phyloP scores from a whole-genome alignment of 2,888 invertebrate species.

The Scaptodrosophila latifasciaeformis region DNA sequence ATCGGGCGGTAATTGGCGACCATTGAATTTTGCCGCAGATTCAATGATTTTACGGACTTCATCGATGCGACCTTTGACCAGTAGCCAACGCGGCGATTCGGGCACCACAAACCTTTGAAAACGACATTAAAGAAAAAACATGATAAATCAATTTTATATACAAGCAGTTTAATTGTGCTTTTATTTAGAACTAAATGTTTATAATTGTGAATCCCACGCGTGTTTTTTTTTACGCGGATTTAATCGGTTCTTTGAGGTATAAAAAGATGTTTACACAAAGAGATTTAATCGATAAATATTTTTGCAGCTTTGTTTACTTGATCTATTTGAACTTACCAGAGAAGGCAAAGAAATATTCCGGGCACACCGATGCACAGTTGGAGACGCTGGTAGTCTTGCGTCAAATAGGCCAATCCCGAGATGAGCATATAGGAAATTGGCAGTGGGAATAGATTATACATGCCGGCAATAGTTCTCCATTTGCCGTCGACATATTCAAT shows the following conservation, averaged over 20 bases:
- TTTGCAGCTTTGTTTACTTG: constrained; percentile 37
- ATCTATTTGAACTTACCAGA: constrained; percentile 78
- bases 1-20: constrained; percentile 80
- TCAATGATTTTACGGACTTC: constrained; percentile 82
- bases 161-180: neutral
- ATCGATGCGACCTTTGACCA: constrained; percentile 83
- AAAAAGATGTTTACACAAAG: too few relatives aligned
- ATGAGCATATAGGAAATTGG: constrained; percentile 85
- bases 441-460: constrained; percentile 87
- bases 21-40: constrained; percentile 81
- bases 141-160: constrained; percentile 10
- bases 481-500: constrained; percentile 87
- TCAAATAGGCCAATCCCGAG: constrained; percentile 81
- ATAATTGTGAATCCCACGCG: constrained; percentile 47
- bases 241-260: too few relatives aligned
- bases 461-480: constrained; percentile 87
- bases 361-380: constrained; percentile 85
- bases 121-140: constrained; percentile 22
- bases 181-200: constrained; percentile 21
- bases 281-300: too few relatives aligned
- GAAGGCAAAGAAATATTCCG: constrained; percentile 80
- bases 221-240: too few relatives aligned
- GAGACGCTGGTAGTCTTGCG: constrained; percentile 84
- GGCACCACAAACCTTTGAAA: constrained; percentile 87
- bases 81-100: constrained; percentile 87